Conservation (phyloP, 2,888 invertebrate species). For the Dynastes maya region DNA sequence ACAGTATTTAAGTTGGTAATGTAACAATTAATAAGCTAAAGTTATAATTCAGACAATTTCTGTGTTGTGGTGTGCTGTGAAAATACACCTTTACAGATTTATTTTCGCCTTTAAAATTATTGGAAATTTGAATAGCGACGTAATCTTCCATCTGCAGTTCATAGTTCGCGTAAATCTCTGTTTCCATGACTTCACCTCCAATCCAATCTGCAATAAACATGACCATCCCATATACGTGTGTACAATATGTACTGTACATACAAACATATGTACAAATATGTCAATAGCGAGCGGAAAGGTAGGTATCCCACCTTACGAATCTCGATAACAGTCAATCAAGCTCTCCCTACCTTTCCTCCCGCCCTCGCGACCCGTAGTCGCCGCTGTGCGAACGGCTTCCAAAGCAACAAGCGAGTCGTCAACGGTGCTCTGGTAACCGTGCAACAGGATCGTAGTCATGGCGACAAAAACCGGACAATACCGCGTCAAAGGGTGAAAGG, state of each 20-base stretch:
- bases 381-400: constrained; percentile 27
- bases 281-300: not conserved
- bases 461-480: constrained; percentile 57
- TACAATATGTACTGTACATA: not conserved
- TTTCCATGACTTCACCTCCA: not conserved
- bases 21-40: no score
- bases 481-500: constrained; percentile 50
- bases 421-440: constrained; percentile 53
- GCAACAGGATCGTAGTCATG: constrained; percentile 58
- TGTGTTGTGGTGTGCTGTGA: no score
- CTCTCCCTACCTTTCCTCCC: not conserved
- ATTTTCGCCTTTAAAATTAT: no score
- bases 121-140: no score
- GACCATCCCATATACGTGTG: constrained; percentile 1
- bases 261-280: not conserved
- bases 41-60: no score
- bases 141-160: no score
- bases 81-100: no score
- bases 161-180: no score
- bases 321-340: constrained; percentile 57
- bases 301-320: constrained; percentile 45
- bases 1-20: no score
- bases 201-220: not conserved
- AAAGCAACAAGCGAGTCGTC: constrained; percentile 58
- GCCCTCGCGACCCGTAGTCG: not conserved